A percentile compares a stretch with the other conserved stretches of the same genome.
Evolutionary conservation across 2,888 invertebrate genomes (phyloP).

Genomic region (Calameuta filiformis): DNA sequence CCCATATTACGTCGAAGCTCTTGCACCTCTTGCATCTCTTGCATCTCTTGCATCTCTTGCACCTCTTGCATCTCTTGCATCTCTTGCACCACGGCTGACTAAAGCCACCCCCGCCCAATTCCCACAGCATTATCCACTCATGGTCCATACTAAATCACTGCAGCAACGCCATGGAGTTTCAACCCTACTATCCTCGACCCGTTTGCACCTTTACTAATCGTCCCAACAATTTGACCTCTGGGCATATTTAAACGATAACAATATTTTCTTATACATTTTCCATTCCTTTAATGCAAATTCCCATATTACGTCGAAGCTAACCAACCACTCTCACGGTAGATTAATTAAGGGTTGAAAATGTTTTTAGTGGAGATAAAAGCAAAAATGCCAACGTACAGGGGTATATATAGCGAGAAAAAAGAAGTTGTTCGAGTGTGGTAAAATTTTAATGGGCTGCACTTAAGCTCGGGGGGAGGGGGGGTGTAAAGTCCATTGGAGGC

Average conservation of each 20-base stretch:
- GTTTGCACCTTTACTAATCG: background rate
- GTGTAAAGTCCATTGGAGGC: background rate
- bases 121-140: too few relatives aligned
- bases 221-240: background rate
- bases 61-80: too few relatives aligned
- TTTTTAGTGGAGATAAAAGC: background rate
- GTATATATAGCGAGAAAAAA: background rate
- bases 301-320: background rate
- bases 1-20: too few relatives aligned
- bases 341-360: background rate
- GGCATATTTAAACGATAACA: too few relatives aligned
- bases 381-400: background rate
- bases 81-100: too few relatives aligned
- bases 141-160: too few relatives aligned
- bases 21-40: too few relatives aligned
- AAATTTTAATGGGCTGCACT: constrained; percentile 5
- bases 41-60: too few relatives aligned
- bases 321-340: background rate
- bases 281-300: background rate
- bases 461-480: background rate
- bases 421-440: background rate
- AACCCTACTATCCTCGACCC: too few relatives aligned
- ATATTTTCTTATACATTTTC: background rate
- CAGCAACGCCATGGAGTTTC: too few relatives aligned
- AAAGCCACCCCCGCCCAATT: too few relatives aligned